Base-by-base conservation (phyloP, 2,888 invertebrate species). In the Pegoplata infirma region DNA sequence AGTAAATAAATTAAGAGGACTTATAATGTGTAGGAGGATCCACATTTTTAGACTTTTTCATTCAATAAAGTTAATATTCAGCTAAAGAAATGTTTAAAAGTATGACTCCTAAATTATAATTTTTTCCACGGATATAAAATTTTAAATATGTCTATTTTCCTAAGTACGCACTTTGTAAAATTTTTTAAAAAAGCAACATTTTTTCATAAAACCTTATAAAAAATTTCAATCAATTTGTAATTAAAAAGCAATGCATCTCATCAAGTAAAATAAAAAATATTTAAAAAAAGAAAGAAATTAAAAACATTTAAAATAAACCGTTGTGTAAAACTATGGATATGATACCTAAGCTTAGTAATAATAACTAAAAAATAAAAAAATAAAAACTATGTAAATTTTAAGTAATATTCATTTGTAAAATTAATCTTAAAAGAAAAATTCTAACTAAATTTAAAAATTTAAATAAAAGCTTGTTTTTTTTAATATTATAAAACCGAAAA, bases 211-310 rank as follows among this genome's bases (percentile, higher is more conserved):
- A 68, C 21, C 59, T 40, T 51, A 56, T n/a, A n/a, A 55, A 21
- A 10, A 58, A 40, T 28, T 44, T 49, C 67, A 78, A 78, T 78
- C 68, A 78, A 74, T 36, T 53, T 46, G 64, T 74, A 78, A 69
- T 74, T 19, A 55, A 75, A 68, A 81, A 82, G 81, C 80, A 82
- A 82, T 82, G 80, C 81, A 82, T 79, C 76, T 80, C 82, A 75
- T 78, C 55, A 67, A 25, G 55, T 17, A 68, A 49, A 66, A 47
- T 23, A 46, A 51, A 47, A 72, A 28, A 71, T 12, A 21, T 10
- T 4, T 47, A 56, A 17, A 59, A 51, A n/a, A n/a, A n/a, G n/a
- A n/a, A n/a, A n/a, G n/a, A n/a, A 25, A 59, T 6, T 17, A 32
- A 44, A 14, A 28, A 55, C 6, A 49, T 28, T 44, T 17, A 73